Percentiles rank a stretch among this genome's conserved stretches.
Evolutionary conservation across 2,797 vertebrate genomes (phyloP).

Genomic region (Spondyliosoma cantharus): DNA sequence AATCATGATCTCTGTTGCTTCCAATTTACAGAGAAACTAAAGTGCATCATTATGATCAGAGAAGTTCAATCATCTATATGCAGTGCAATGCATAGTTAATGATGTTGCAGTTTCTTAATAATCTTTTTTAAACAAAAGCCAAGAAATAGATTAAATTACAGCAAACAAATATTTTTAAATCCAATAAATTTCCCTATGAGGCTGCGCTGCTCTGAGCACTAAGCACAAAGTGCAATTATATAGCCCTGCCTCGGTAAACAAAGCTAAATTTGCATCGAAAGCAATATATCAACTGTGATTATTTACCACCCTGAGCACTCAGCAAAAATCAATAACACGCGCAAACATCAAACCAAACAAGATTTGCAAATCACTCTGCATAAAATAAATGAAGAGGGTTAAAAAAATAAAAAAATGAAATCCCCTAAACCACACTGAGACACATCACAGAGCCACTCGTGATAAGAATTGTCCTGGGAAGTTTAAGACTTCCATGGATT

Average conservation of each 20-base stretch:
- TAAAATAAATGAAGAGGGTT: conserved; percentile 63
- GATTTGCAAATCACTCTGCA: conserved; percentile 71
- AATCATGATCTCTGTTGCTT: background rate
- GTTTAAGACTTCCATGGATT: conserved; percentile 62
- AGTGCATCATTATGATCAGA: background rate
- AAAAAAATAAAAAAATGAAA: conserved; percentile 17
- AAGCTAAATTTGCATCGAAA: conserved; percentile 72
- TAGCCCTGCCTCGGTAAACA: conserved; percentile 73
- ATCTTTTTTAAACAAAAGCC: conserved; percentile 46
- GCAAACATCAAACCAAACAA: conserved; percentile 81
- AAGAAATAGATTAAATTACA: conserved; percentile 42
- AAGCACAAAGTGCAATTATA: conserved; percentile 79
- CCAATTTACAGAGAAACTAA: background rate
- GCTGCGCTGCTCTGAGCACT: conserved; percentile 41
- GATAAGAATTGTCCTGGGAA: conserved; percentile 54
- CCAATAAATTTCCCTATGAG: conserved; percentile 57
- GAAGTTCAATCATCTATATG: background rate
- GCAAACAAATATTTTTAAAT: conserved; percentile 53
- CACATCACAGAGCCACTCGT: conserved; percentile 50
- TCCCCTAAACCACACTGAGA: conserved; percentile 39
- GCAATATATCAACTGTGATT: conserved; percentile 78
- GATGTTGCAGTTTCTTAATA: conserved; percentile 40
- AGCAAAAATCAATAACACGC: conserved; percentile 82
- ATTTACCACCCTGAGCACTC: conserved; percentile 78
- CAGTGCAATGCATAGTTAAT: conserved; percentile 12